A percentile compares a stretch with the other conserved stretches of the same genome.
These are phyloP conservation scores for Mesaphorura yosii DNA, from an alignment of 1,140 invertebrate species.

Conservation along the genomic window DNA sequence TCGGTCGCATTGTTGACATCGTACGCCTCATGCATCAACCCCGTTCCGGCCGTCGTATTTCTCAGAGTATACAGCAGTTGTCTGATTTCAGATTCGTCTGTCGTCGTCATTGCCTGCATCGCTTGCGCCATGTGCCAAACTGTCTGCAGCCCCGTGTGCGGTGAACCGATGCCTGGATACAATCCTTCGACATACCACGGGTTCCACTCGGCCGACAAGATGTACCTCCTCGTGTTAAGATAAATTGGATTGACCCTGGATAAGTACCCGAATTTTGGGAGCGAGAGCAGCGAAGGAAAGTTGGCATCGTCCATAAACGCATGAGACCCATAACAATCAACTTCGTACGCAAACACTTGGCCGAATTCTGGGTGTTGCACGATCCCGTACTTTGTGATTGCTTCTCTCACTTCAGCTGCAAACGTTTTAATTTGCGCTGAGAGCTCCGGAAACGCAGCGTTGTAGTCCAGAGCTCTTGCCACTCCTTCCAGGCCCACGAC, in stretches of 20 bases:
- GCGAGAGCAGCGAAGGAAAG: constrained; percentile 20
- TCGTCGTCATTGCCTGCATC: constrained; percentile 26
- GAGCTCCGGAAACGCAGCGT: not conserved
- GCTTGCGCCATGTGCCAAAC: constrained; percentile 24
- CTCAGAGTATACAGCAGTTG: constrained; percentile 12
- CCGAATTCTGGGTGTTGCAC: constrained; percentile 27
- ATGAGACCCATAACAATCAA: constrained; percentile 26
- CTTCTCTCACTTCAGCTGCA: constrained; percentile 15
- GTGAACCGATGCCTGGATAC: constrained; percentile 23
- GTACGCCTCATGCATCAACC: constrained; percentile 24
- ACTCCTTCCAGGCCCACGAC: constrained; percentile 25
- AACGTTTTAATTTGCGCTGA: constrained; percentile 7
- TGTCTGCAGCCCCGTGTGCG: constrained; percentile 25
- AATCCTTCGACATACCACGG: constrained; percentile 21
- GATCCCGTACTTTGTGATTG: constrained; percentile 14
- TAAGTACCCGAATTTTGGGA: constrained; percentile 23
- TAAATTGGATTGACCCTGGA: constrained; percentile 17
- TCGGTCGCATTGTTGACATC: constrained; percentile 13
- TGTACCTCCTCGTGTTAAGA: constrained; percentile 19
- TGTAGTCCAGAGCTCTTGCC: constrained; percentile 8
- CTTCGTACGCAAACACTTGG: constrained; percentile 25
- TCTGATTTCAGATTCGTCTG: constrained; percentile 22
- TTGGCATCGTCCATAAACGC: constrained; percentile 29
- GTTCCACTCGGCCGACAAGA: constrained; percentile 22
- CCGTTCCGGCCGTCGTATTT: constrained; percentile 22